These are phyloP conservation scores for Triops longicaudatus DNA, from an alignment of 1,140 invertebrate genomes.

Conservation along the genomic window DNA sequence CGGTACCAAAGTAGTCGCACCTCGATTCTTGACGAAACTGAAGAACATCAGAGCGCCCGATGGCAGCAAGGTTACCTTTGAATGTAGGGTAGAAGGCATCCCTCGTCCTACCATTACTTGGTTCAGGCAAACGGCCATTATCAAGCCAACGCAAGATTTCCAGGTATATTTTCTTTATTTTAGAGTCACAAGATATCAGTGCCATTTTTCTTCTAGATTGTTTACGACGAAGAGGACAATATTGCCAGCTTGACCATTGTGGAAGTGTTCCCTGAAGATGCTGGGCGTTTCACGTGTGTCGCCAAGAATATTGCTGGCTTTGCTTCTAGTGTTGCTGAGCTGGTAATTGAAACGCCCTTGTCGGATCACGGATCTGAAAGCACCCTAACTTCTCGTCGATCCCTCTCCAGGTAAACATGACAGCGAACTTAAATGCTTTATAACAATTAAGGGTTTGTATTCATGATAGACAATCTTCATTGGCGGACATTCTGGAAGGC, in stretches of 20 bases:
- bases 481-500: conserved; percentile 82
- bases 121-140: conserved; percentile 86
- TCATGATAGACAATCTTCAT: conserved; percentile 63
- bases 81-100: conserved; percentile 79
- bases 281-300: conserved; percentile 90
- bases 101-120: conserved; percentile 87
- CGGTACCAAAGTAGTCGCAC: conserved; percentile 65
- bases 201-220: conserved; percentile 56
- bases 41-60: conserved; percentile 72
- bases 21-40: conserved; percentile 75
- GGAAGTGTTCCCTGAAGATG: conserved; percentile 95
- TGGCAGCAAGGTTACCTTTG: conserved; percentile 79
- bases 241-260: conserved; percentile 84
- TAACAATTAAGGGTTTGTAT: not conserved
- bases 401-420: conserved; percentile 32
- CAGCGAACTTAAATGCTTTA: not conserved
- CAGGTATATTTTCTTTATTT: conserved; percentile 38
- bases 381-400: conserved; percentile 42
- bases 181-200: not conserved
- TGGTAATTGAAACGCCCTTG: conserved; percentile 73
- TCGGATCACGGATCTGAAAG: conserved; percentile 81
- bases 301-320: conserved; percentile 91
- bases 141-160: conserved; percentile 81
- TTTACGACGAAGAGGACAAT: conserved; percentile 78
- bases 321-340: conserved; percentile 80